A percentile compares a stretch with the other conserved stretches of the same genome.
Evolutionary conservation across 2,888 invertebrate species (phyloP).

Genomic region (Cremastinae sp.): DNA sequence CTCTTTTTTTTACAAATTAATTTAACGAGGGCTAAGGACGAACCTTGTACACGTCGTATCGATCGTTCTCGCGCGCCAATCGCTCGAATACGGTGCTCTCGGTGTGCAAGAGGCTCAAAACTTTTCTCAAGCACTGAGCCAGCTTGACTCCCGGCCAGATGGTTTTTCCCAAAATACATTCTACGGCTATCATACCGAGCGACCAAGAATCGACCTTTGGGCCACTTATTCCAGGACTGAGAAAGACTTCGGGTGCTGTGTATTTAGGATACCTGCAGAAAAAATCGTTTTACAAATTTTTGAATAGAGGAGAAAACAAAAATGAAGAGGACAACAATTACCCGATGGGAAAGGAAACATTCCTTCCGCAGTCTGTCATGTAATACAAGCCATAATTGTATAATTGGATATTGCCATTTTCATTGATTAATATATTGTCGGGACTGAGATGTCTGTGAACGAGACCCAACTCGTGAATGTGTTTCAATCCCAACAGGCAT

Average conservation of each 20-base stretch:
- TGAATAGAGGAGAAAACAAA: constrained; percentile 48
- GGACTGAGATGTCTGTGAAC: constrained; percentile 91
- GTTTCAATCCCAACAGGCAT: constrained; percentile 87
- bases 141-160: constrained; percentile 90
- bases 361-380: constrained; percentile 92
- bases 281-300: background rate
- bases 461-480: constrained; percentile 87
- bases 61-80: constrained; percentile 90
- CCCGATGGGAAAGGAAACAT: constrained; percentile 95
- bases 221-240: constrained; percentile 83
- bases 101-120: constrained; percentile 87
- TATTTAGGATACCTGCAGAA: constrained; percentile 90
- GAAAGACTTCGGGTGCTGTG: constrained; percentile 90
- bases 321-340: constrained; percentile 80
- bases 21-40: too few species aligned
- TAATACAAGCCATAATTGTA: constrained; percentile 96
- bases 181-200: constrained; percentile 93
- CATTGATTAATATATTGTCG: constrained; percentile 90
- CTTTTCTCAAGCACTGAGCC: constrained; percentile 87
- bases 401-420: constrained; percentile 88
- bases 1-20: background rate
- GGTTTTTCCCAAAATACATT: constrained; percentile 86
- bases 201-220: constrained; percentile 96
- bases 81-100: constrained; percentile 85
- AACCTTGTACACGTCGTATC: constrained; percentile 85